phyloP scores from a whole-genome alignment of 2,888 invertebrate genomes.

The Esperia sulphurella region DNA sequence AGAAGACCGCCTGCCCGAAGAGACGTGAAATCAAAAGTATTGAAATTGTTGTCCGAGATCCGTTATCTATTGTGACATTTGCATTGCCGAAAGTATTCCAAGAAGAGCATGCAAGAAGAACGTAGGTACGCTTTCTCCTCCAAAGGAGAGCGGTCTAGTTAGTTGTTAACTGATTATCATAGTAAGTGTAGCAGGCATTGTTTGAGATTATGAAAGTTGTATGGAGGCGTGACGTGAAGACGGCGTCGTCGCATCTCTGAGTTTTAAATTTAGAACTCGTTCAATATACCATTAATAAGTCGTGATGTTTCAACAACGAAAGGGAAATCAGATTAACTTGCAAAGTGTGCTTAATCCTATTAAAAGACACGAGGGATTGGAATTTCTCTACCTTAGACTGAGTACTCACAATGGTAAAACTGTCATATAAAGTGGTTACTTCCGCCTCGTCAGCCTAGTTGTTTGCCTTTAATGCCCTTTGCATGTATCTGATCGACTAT shows the following conservation, averaged over 20 bases:
- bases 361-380: not conserved
- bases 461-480: too few relatives aligned
- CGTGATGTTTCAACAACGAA: constrained; percentile 17
- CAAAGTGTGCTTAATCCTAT: constrained; percentile 12
- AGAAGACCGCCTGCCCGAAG: constrained; percentile 26
- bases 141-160: constrained; percentile 62
- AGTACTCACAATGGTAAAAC: too few relatives aligned
- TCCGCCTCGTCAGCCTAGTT: too few relatives aligned
- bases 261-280: constrained; percentile 17
- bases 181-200: constrained; percentile 63
- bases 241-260: constrained; percentile 8
- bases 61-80: constrained; percentile 72
- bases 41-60: constrained; percentile 45
- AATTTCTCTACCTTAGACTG: too few relatives aligned
- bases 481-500: too few relatives aligned
- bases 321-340: constrained; percentile 22
- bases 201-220: constrained; percentile 57
- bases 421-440: too few relatives aligned
- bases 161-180: constrained; percentile 69
- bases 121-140: constrained; percentile 67
- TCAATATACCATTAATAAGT: constrained; percentile 20
- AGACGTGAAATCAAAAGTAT: constrained; percentile 54
- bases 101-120: constrained; percentile 59
- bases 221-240: constrained; percentile 22
- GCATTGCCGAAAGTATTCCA: constrained; percentile 62